Percentiles rank a stretch among this genome's conserved stretches.
Evolutionary conservation across 92 coral and sea anemone genomes (phyloP).

Genomic region (Blastomussa wellsi): DNA sequence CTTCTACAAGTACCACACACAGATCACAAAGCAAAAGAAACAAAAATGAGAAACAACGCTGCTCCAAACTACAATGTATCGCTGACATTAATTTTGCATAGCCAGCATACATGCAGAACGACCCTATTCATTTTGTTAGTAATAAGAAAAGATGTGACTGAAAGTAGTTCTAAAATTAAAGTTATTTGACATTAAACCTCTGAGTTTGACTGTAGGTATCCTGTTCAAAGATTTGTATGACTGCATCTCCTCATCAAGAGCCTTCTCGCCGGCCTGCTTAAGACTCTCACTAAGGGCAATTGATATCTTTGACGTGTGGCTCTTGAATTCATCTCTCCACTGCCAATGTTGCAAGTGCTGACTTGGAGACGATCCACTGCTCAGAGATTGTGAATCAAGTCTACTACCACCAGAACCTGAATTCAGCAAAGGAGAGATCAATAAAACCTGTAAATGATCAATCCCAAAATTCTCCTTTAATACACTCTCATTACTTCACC

Average conservation of each 20-base stretch:
- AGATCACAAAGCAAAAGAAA: no score
- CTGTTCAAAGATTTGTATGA: constrained; percentile 48
- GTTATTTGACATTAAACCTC: constrained; percentile 50
- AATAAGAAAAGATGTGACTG: no score
- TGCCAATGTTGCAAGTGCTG: constrained; percentile 65
- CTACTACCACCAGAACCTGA: constrained; percentile 39
- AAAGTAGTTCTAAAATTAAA: no score
- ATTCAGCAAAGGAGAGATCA: neutral
- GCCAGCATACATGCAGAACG: no score
- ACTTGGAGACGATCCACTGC: constrained; percentile 38
- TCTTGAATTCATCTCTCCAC: constrained; percentile 85
- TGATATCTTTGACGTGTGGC: constrained; percentile 73
- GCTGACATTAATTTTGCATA: no score
- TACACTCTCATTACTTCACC: no score
- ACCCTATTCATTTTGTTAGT: no score
- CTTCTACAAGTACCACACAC: no score
- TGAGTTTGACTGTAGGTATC: constrained; percentile 59
- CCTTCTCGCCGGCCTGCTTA: constrained; percentile 61
- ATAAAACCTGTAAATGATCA: no score
- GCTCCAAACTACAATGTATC: no score
- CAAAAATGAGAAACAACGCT: no score
- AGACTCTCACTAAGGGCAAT: constrained; percentile 68
- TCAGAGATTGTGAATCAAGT: constrained; percentile 40
- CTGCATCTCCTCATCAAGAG: constrained; percentile 66
- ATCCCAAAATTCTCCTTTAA: no score